Base-by-base conservation (phyloP, 2,888 invertebrate species). In the Ferdinandea cuprea region DNA sequence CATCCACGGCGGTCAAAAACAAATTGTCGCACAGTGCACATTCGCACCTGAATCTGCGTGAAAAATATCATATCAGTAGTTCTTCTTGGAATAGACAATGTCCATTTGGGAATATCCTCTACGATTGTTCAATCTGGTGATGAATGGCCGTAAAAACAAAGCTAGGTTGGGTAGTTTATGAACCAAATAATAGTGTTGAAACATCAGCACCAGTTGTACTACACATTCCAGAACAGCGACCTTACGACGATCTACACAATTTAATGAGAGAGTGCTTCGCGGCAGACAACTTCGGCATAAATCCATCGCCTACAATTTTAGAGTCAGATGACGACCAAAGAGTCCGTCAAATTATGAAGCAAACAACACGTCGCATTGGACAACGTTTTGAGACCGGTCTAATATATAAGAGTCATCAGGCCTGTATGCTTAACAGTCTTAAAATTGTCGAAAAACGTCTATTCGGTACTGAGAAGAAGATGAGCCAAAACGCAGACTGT, bases 121-220 rank as follows among this genome's bases (percentile, higher is more conserved):
- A 40, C 48, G 0, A n/a, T 52, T 0, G 28, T 52, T 5, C 11
- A 52, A 40, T 25, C 52, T n/a, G n/a, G n/a, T n/a, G n/a, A n/a
- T n/a, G n/a, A n/a, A n/a, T 30, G 19, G 52, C 65, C 15, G n/a
- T 35, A 8, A 65, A 40, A 65, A 52, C 28, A n/a, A n/a, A n/a
- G n/a, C n/a, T n/a, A n/a, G n/a, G n/a, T n/a, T n/a, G n/a, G n/a
- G n/a, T 30, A 17, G 65, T 21, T 0, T 52, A 65, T 28, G 65
- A 40, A n/a, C 52, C 50, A 46, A 42, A 30, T 30, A 30, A 30
- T 7, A 30, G 3, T 7, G 7, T 5, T 30, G 30, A 5, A 30
- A 5, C 30, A 30, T 30, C 30, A 30, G 30, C 30, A 25, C 37
- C 32, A 35, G n/a, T 66, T 8, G 37, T 52, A 13, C 9, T 66